Percentiles rank a stretch among this genome's conserved stretches.
Evolutionary conservation across 2,797 vertebrate species (phyloP).

Genomic region (Acropternis orthonyx): DNA sequence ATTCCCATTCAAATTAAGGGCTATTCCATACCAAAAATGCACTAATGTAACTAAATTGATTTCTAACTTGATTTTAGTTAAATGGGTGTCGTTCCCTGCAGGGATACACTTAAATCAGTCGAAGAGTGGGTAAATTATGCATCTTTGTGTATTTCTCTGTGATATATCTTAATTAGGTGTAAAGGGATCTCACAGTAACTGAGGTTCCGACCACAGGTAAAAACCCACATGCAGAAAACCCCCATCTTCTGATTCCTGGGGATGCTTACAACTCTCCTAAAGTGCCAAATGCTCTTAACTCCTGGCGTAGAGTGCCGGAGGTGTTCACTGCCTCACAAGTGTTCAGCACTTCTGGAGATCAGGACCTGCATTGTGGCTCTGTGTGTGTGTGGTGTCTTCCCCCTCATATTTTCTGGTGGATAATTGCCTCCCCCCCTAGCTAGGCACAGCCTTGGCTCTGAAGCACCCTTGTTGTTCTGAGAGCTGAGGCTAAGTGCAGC

Average conservation of each 20-base stretch:
- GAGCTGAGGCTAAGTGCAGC: not conserved
- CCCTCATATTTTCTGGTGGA: not conserved
- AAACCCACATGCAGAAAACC: not conserved
- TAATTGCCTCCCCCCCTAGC: not conserved
- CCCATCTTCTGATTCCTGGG: not conserved
- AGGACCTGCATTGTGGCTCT: not conserved
- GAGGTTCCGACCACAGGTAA: not conserved
- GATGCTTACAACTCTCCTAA: not conserved
- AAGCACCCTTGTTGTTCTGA: conserved; percentile 18
- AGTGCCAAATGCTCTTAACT: not conserved
- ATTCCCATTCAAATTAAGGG: conserved; percentile 64
- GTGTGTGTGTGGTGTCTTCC: not conserved
- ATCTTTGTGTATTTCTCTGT: conserved; percentile 44
- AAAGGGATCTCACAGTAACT: not conserved
- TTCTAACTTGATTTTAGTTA: conserved; percentile 68
- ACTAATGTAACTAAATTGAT: conserved; percentile 65
- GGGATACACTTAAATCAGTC: conserved; percentile 49
- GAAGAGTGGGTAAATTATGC: conserved; percentile 11
- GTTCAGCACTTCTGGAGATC: conserved; percentile 4
- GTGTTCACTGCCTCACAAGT: not conserved
- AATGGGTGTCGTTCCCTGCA: conserved; percentile 51
- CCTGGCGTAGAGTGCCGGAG: not conserved
- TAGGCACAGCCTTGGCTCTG: conserved; percentile 13
- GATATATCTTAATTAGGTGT: conserved; percentile 52
- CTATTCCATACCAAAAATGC: conserved; percentile 51